These are phyloP conservation scores for Shinisaurus crocodilurus DNA, from an alignment of 2,113 vertebrate genomes.

Conservation along the genomic window DNA sequence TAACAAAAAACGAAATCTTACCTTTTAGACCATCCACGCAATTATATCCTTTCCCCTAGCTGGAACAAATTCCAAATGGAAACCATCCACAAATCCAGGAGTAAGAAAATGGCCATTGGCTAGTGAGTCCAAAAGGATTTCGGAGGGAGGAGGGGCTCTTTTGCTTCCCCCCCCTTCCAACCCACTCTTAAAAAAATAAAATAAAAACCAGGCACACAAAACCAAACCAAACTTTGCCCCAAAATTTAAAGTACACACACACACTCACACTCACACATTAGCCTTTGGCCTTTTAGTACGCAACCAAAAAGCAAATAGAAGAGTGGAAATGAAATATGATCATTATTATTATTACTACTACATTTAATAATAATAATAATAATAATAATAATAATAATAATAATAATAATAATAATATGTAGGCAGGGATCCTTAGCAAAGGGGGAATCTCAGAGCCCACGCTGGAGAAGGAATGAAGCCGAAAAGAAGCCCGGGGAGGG, in stretches of 20 bases:
- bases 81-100: conserved; percentile 73
- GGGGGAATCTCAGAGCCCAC: not conserved
- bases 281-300: conserved; percentile 65
- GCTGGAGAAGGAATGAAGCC: not conserved
- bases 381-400: too few relatives aligned
- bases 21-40: conserved; percentile 61
- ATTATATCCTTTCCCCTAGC: conserved; percentile 66
- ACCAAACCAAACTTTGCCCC: conserved; percentile 10
- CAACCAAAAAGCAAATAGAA: conserved; percentile 60
- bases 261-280: too few relatives aligned
- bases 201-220: conserved; percentile 56
- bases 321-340: not conserved
- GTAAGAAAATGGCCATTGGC: conserved; percentile 67
- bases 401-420: conserved; percentile 9
- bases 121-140: conserved; percentile 62
- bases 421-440: conserved; percentile 61
- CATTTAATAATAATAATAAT: too few relatives aligned
- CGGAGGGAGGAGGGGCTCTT: conserved; percentile 13
- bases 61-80: conserved; percentile 70
- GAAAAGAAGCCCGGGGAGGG: conserved; percentile 45
- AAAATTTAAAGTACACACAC: conserved; percentile 25
- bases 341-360: too few relatives aligned
- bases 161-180: conserved; percentile 3
- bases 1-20: conserved; percentile 52
- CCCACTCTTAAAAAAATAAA: conserved; percentile 42